Evolutionary conservation across 1,140 invertebrate genomes (phyloP).

Genomic region (Scaptomyza pallida): DNA sequence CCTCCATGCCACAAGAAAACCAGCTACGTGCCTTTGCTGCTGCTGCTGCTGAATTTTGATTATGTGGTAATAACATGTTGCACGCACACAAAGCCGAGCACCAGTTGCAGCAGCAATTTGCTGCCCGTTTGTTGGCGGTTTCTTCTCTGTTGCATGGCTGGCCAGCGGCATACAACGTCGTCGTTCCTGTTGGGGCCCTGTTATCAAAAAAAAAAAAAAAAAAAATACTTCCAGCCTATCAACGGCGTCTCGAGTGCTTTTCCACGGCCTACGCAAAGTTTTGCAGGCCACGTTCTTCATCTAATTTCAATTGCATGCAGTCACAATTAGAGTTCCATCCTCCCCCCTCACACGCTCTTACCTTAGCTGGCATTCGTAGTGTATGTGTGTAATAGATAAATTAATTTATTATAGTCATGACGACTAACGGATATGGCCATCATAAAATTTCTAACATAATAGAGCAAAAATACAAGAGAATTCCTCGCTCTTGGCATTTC

Average conservation of each 20-base stretch:
- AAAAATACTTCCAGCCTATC: constrained; percentile 28
- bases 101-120: constrained; percentile 55
- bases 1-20: constrained; percentile 37
- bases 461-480: constrained; percentile 15
- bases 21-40: constrained; percentile 48
- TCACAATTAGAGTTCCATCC: constrained; percentile 59
- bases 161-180: constrained; percentile 26
- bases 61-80: constrained; percentile 80
- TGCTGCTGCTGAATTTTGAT: constrained; percentile 69
- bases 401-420: constrained; percentile 78
- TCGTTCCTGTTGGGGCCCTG: constrained; percentile 38
- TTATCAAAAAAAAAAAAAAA: constrained; percentile 70
- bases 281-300: constrained; percentile 16
- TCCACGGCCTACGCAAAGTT: constrained; percentile 52
- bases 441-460: constrained; percentile 62
- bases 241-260: constrained; percentile 7
- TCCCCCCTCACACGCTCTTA: background rate
- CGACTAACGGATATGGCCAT: constrained; percentile 74
- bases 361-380: constrained; percentile 40
- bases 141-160: constrained; percentile 43
- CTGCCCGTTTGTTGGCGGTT: constrained; percentile 9
- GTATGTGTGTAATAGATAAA: constrained; percentile 70
- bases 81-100: constrained; percentile 65
- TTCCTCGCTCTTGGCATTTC: constrained; percentile 42
- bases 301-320: constrained; percentile 73